Evolutionary conservation across 92 coral and sea anemone genomes (phyloP), one percentile per base, ranked within the genome.

Genomic region (Zoanthus solanderi): DNA sequence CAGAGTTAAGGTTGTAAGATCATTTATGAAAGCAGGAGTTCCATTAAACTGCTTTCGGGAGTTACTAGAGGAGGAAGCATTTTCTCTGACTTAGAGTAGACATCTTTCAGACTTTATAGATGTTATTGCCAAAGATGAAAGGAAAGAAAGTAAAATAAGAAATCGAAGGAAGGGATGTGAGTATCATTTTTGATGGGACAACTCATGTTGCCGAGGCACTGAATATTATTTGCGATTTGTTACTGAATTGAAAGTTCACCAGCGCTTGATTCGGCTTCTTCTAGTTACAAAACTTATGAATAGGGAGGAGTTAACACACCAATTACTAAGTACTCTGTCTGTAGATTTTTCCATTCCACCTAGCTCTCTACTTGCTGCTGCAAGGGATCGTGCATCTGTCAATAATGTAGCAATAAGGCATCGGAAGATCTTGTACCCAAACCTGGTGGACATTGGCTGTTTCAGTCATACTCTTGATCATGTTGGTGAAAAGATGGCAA

Each of bases 21-120:
- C 91, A 9, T 88, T 91, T 75, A 75, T 84, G 91, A 88, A 91
- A 88, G 94, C 91, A 37, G 91, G 85, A 45, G 82, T 91, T 88
- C 75, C 94, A 29, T 71, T 88, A 18, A 75, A 77, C 79, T 80
- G 72, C 29, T 71, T 84, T 60, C 74, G 89, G 52, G 92, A 88
- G 60, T 72, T 85, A 11, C 69, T 91, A 68, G 76, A 91, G 87
- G 91, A 87, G 63, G 76, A 90, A 67, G 86, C 84, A 31, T 90
- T 45, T 34, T 88, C 72, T 37, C 90, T 84, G 87, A 77, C 85
- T 63, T 84, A 66, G 81, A 84, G 85, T 86, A 71, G 69, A 54
- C 75, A 88, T 82, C 89, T 88, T 75, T 88, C 85, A 61, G 60
- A 74, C 56, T 65, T 91, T 79, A 85, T 84, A 76, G 82, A 88